A percentile compares a stretch with the other conserved stretches of the same genome.
Evolutionary conservation across 2,113 vertebrate genomes (phyloP).

Genomic region (Oncorhynchus masou): DNA sequence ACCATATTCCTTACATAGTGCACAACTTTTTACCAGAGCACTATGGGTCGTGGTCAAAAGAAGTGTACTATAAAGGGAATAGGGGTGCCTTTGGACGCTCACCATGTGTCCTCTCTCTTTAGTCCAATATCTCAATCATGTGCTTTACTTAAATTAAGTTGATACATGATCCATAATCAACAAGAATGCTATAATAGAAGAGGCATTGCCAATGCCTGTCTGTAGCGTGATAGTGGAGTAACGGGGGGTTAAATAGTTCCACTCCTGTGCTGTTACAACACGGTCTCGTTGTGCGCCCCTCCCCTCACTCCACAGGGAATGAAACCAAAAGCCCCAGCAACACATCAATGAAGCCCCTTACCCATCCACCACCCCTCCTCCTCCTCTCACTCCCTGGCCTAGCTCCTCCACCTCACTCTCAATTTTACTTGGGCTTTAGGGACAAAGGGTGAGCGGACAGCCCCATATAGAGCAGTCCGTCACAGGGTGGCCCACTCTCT

Average conservation of each 20-base stretch:
- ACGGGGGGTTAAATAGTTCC: background rate
- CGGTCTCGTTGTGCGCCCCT: too few relatives aligned
- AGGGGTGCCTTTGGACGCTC: too few relatives aligned
- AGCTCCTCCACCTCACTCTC: constrained; percentile 38
- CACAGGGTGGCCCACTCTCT: constrained; percentile 36
- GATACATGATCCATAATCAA: too few relatives aligned
- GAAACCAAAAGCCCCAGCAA: constrained; percentile 25
- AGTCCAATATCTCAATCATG: too few relatives aligned
- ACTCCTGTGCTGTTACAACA: background rate
- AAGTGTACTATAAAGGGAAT: too few relatives aligned
- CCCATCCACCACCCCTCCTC: constrained; percentile 42
- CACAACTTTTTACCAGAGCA: too few relatives aligned
- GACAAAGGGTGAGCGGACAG: constrained; percentile 63
- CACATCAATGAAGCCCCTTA: constrained; percentile 49
- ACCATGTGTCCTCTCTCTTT: too few relatives aligned
- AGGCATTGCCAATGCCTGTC: too few relatives aligned
- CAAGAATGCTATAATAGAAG: too few relatives aligned
- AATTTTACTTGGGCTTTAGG: constrained; percentile 48
- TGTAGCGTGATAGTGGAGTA: background rate
- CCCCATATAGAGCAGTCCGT: constrained; percentile 65
- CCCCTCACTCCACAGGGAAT: background rate
- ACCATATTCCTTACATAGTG: too few relatives aligned
- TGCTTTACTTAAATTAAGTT: too few relatives aligned
- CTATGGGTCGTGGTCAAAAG: too few relatives aligned
- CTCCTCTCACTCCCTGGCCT: background rate